Evolutionary conservation across 1,140 invertebrate species (phyloP), one percentile per base, ranked within the genome.

Genomic region (Coelopa frigida): DNA sequence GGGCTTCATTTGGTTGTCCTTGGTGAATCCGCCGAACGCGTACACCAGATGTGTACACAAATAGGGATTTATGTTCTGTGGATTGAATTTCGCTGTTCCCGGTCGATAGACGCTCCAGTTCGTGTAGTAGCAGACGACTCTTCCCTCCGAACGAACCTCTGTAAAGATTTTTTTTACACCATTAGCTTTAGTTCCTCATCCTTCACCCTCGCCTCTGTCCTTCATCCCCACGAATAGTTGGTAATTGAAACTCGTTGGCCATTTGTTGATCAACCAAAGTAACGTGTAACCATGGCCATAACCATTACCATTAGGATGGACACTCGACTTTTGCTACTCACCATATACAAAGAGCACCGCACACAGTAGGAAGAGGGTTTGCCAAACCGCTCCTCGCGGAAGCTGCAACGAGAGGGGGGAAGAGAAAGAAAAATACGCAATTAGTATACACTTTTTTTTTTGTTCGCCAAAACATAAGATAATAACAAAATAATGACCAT

Each of bases 41-140:
- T 94, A 95, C 37, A 95, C 85, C 42, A 97, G 75, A 79, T 96
- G 92, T 10, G 93, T 94, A 71, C 93, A 97, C 21, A 95, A 76
- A 67, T 93, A 93, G 17, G 91, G 91, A 75, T 94, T 94, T 58
- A 96, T 94, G 67, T 95, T 94, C 72, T 94, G 86, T 0, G 92
- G 92, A 51, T 85, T 86, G 69, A 94, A 95, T 70, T 92, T 89
- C 2, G 89, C 89, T 3, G 84, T 85, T 23, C 87, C 87, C 3
- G 87, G 85, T 48, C 89, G 74, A 62, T 92, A 94, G 4, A 92
- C 85, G 48, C 87, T 90, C 89, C 89, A 94, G 70, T 93, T 94
- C n/a, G 88, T 91, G 71, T 92, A 93, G 65, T 94, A 94, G 59
- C 89, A 94, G 23, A 93, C 87, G 43, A 94, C 81, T 46, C 82